Base-by-base conservation (phyloP, 2,113 vertebrate genomes). In the Myxocyprinus asiaticus region DNA sequence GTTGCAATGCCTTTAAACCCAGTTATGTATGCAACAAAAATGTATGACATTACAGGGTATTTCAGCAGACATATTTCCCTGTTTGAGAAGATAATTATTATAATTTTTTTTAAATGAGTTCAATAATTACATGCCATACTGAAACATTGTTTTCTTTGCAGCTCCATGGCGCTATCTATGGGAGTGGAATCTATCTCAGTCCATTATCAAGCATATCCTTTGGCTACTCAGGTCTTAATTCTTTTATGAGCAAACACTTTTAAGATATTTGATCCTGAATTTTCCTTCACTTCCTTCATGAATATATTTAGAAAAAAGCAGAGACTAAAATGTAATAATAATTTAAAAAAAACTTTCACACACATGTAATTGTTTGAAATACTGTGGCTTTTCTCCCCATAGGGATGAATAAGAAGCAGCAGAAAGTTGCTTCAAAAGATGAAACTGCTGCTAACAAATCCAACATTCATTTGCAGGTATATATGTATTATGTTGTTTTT, bases 401-500 rank as follows among this genome's bases (percentile, higher is more conserved):
- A 96, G 95, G 95, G 94, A 96, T 96, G 93, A 96, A 95, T 88
- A 96, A 96, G 93, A 96, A 95, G 85, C 94, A 93, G 87, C 95
- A 95, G 94, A 96, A 96, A 88, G 91, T 94, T 81, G 91, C 94
- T 83, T 90, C 94, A 86, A 96, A 96, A 91, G 95, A 96, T 78
- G 95, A 96, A 81, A 92, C 90, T 64, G 89, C 94, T 79, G 94
- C 95, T 62, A 91, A 91, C 88, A 96, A 95, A 88, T 84, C 89
- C 90, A 94, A 90, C 89, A 91, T 75, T 76, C 73, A 91, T 67
- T 90, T 94, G 76, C 95, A 96, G 95, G 95, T 96, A 88, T 77
- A n/a, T 51, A 51, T 51, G 8, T 7, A n/a, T n/a, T n/a, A n/a
- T n/a, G n/a, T n/a, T n/a, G n/a, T n/a, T n/a, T n/a, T n/a, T n/a